Conservation (phyloP, 2,797 vertebrate genomes). For the Tinamus major region DNA sequence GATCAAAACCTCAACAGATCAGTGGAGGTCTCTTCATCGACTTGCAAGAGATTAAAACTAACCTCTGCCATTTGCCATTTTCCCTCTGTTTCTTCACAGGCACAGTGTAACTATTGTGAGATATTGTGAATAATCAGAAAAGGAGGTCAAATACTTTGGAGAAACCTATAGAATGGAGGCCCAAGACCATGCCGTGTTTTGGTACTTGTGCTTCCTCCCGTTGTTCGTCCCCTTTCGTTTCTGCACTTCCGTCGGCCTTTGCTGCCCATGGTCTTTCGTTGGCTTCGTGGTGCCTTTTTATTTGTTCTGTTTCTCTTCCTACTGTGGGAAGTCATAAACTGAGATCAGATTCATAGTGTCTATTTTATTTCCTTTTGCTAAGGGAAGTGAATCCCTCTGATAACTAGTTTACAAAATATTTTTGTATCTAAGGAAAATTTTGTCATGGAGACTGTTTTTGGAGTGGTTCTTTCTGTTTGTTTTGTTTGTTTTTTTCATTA, state of each 20-base stretch:
- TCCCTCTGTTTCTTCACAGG: neutral
- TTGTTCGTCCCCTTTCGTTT: neutral
- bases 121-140: neutral
- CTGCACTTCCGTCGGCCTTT: neutral
- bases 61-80: neutral
- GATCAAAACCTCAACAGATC: neutral
- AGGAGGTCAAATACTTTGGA: neutral
- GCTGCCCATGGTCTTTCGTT: neutral
- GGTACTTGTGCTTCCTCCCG: neutral
- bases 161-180: neutral
- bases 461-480: neutral
- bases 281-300: neutral
- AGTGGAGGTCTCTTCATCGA: neutral
- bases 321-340: neutral
- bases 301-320: neutral
- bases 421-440: neutral
- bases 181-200: neutral
- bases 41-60: neutral
- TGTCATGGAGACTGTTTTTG: neutral
- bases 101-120: neutral
- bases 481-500: neutral
- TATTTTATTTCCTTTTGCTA: neutral
- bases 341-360: neutral
- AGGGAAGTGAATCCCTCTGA: neutral
- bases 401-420: neutral